Evolutionary conservation across 2,888 invertebrate genomes (phyloP).

Genomic region (Agrenia bidenticulata): DNA sequence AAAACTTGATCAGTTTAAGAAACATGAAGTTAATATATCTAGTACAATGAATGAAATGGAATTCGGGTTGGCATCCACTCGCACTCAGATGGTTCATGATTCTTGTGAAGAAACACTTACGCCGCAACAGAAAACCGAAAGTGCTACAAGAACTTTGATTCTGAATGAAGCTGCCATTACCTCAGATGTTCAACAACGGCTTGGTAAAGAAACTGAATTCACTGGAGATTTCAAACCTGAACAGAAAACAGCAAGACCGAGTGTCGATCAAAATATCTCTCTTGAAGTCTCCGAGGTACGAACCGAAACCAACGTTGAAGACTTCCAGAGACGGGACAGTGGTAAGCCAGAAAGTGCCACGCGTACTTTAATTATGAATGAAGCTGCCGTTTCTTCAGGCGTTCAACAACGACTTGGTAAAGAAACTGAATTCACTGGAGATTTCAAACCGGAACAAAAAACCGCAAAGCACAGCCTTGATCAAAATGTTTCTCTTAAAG

Average conservation of each 20-base stretch:
- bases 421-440: neutral
- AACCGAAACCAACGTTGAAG: slow-evolving; percentile 1
- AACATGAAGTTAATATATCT: slow-evolving; percentile 1
- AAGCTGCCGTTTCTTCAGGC: too few relatives aligned
- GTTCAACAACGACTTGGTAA: neutral
- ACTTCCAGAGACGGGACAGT: neutral
- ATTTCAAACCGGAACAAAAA: neutral
- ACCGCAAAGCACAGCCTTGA: slow-evolving; percentile 1
- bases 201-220: neutral
- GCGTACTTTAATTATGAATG: too few relatives aligned
- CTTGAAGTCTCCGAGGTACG: neutral
- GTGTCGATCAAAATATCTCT: neutral
- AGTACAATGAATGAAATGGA: neutral
- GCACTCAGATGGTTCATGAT: neutral
- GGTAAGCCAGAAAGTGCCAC: slow-evolving; percentile 1
- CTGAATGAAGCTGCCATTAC: too few relatives aligned
- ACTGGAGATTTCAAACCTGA: neutral
- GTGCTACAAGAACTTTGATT: too few relatives aligned
- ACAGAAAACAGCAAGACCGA: neutral
- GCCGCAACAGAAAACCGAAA: too few relatives aligned
- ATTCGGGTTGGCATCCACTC: neutral
- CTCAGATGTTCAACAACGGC: neutral
- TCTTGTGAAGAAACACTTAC: too few relatives aligned
- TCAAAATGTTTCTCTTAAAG: slow-evolving; percentile 1
- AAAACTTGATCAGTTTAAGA: neutral